Evolutionary conservation across 35 echinoderm and acorn worm species (phyloP), one percentile per base, ranked within the genome.

Genomic region (Diadema setosum): DNA sequence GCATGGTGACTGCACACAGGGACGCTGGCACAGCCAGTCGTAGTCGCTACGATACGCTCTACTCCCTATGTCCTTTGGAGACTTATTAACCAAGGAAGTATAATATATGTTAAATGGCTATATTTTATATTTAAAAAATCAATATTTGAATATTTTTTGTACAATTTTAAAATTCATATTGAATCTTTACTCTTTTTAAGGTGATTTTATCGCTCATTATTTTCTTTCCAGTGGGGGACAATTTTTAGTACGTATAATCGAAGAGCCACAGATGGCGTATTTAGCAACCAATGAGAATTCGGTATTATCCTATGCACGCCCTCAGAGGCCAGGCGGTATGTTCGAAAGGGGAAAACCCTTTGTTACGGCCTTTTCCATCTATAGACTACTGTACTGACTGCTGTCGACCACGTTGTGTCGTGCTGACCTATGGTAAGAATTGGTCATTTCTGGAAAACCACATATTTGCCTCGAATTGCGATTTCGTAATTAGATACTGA

Each of bases 221-320:
- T n/a, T n/a, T n/a, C 9, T n/a, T 52, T 52, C n/a, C n/a, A 52
- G 48, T 52, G 48, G 48, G 48, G n/a, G 48, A 52, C 9, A 11
- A 52, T 52, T 52, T 52, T 52, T 52, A n/a, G n/a, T n/a, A 78
- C 40, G n/a, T n/a, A 15, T 1, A 78, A 15, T n/a, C 3, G 73
- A 78, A 78, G 73, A 65, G 83, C 83, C 49, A 27, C 11, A 34
- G 21, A 42, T 70, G 45, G 83, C 83, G 83, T 85, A 85, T 85
- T 59, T 85, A 85, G 83, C 83, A 85, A 85, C 83, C 83, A 85
- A 85, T 85, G 33, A 65, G 56, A 85, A 85, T 70, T n/a, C 29
- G 14, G 83, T 24, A 65, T 81, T 39, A 39, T 67, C 39, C 26
- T 25, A 17, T 34, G 81, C 30, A 45, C 83, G 61, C 83, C 83